Evolutionary conservation across 2,888 invertebrate genomes (phyloP).

Genomic region (Phalera bucephala): DNA sequence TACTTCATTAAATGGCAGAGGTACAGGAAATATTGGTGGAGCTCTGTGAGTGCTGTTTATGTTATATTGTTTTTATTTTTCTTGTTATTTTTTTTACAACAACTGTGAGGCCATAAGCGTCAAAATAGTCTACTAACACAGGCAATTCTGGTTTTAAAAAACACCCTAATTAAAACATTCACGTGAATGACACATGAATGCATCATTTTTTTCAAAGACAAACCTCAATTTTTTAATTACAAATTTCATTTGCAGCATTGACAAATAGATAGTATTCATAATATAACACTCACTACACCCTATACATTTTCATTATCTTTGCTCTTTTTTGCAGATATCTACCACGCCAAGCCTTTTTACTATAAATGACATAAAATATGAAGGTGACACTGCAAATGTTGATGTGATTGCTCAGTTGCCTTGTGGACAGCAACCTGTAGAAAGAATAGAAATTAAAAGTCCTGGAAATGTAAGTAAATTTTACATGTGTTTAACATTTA

Average conservation of each 20-base stretch:
- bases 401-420: slow-evolving; percentile 86
- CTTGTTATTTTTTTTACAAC: too few relatives aligned
- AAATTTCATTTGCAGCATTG: too few relatives aligned
- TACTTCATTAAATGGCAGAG: slow-evolving; percentile 90
- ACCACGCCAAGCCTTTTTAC: slow-evolving; percentile 88
- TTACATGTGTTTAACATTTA: too few relatives aligned
- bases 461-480: slow-evolving; percentile 38
- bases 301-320: too few relatives aligned
- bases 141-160: background rate
- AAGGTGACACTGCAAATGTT: slow-evolving; percentile 68
- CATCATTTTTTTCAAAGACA: too few relatives aligned
- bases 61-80: background rate
- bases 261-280: too few relatives aligned
- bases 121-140: too few relatives aligned
- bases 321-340: slow-evolving; percentile 83
- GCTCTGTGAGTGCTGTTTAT: slow-evolving; percentile 82
- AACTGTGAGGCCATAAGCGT: too few relatives aligned
- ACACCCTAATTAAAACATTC: background rate
- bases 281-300: too few relatives aligned
- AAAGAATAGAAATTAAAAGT: slow-evolving; percentile 76
- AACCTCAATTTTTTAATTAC: too few relatives aligned
- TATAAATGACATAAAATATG: slow-evolving; percentile 82
- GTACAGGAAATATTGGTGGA: slow-evolving; percentile 93
- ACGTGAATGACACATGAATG: too few relatives aligned
- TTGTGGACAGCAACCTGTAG: slow-evolving; percentile 85